Evolutionary conservation across 2,888 invertebrate species (phyloP).

Genomic region (Drosophila mulleri): DNA sequence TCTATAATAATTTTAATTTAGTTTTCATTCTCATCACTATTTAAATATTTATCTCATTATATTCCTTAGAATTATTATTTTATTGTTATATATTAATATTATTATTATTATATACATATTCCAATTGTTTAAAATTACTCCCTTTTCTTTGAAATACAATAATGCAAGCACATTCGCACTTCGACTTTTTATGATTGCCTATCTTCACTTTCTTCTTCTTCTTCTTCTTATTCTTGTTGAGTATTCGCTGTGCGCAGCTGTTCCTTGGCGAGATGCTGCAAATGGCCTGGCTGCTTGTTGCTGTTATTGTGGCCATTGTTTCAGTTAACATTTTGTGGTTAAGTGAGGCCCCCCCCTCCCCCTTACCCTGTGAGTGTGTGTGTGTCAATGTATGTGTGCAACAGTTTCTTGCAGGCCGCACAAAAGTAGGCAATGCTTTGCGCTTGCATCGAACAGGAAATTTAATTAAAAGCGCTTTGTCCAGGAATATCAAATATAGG

Average conservation of each 20-base stretch:
- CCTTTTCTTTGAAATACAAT: background rate
- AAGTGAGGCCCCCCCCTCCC: background rate
- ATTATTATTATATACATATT: background rate
- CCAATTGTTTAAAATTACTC: background rate
- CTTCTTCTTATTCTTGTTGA: constrained; percentile 2
- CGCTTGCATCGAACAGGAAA: constrained; percentile 64
- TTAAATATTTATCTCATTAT: too few species aligned
- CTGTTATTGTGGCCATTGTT: constrained; percentile 53
- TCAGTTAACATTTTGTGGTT: constrained; percentile 61
- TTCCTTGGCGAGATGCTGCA: constrained; percentile 62
- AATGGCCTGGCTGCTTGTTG: constrained; percentile 59
- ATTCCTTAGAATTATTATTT: background rate
- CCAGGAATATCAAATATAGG: constrained; percentile 33
- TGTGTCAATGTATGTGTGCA: constrained; percentile 45
- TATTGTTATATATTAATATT: background rate
- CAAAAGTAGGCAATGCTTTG: constrained; percentile 62
- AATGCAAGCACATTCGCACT: constrained; percentile 14
- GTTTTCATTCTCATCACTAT: too few species aligned
- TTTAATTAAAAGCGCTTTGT: constrained; percentile 70
- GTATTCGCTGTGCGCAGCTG: constrained; percentile 57
- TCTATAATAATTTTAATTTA: too few species aligned
- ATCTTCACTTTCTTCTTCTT: constrained; percentile 8
- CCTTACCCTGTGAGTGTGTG: constrained; percentile 5
- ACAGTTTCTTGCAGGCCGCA: constrained; percentile 56
- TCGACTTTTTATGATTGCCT: background rate